Conservation (phyloP, 1,140 invertebrate species). For the Achroia grisella region DNA sequence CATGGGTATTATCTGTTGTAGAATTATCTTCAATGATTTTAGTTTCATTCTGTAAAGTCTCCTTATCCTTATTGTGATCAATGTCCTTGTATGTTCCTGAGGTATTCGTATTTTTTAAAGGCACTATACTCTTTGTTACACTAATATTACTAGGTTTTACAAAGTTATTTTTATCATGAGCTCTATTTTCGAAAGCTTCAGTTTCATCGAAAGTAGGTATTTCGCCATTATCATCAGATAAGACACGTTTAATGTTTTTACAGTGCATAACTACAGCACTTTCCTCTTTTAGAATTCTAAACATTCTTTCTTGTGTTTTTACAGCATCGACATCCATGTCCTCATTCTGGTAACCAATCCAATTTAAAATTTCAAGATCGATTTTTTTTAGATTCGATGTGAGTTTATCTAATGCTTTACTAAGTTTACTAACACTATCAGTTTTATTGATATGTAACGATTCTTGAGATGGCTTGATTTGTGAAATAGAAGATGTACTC, state of each 20-base stretch:
- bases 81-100: neutral
- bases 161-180: neutral
- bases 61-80: neutral
- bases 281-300: slow-evolving; percentile 26
- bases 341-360: slow-evolving; percentile 23
- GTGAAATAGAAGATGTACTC: slow-evolving; percentile 19
- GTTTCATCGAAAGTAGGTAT: neutral
- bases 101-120: no score
- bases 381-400: slow-evolving; percentile 24
- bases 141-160: neutral
- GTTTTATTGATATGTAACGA: slow-evolving; percentile 4
- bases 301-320: slow-evolving; percentile 20
- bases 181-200: neutral
- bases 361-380: slow-evolving; percentile 32
- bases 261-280: slow-evolving; percentile 20
- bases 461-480: neutral
- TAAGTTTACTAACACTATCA: slow-evolving; percentile 10
- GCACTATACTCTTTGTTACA: neutral
- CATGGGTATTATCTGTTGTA: slow-evolving; percentile 4
- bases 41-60: neutral
- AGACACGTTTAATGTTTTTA: slow-evolving; percentile 12
- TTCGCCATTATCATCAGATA: neutral
- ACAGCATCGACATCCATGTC: slow-evolving; percentile 4
- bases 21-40: slow-evolving; percentile 4
- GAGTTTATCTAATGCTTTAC: slow-evolving; percentile 21